Evolutionary conservation across 2,888 invertebrate genomes (phyloP).

Genomic region (Apocheima hispidaria): DNA sequence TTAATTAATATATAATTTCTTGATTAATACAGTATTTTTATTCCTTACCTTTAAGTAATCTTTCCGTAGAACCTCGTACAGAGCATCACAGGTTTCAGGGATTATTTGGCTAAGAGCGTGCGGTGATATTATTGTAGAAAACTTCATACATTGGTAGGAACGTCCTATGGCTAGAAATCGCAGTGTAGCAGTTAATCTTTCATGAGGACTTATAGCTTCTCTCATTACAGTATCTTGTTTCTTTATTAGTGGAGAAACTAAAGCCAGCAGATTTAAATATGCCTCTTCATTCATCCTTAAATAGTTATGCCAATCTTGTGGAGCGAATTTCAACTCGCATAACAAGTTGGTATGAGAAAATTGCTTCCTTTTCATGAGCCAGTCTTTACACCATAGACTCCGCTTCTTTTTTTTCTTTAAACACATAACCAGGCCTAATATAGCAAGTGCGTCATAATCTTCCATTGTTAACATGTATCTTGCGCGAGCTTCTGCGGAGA

Average conservation of each 20-base stretch:
- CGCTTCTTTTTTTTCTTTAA: slow-evolving; percentile 3
- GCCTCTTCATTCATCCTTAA: neutral
- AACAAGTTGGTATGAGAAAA: neutral
- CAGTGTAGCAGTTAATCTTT: neutral
- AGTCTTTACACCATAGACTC: neutral
- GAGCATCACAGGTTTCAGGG: neutral
- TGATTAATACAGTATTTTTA: too few relatives aligned
- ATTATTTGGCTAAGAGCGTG: neutral
- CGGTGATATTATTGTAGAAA: neutral
- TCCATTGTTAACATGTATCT: too few relatives aligned
- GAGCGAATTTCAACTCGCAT: neutral
- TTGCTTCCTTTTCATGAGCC: neutral
- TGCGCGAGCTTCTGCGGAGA: too few relatives aligned
- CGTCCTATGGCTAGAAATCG: neutral
- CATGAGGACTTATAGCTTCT: neutral
- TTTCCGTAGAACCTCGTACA: neutral
- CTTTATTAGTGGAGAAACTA: neutral
- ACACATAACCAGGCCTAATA: too few relatives aligned
- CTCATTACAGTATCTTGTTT: neutral
- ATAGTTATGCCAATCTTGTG: neutral
- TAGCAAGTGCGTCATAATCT: too few relatives aligned
- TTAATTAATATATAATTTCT: neutral
- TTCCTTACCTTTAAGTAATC: neutral
- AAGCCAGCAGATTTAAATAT: neutral
- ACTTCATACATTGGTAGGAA: neutral